Percentiles rank a stretch among this genome's conserved stretches.
Evolutionary conservation across 2,888 invertebrate species (phyloP).

Genomic region (Ctenicera cuprea): DNA sequence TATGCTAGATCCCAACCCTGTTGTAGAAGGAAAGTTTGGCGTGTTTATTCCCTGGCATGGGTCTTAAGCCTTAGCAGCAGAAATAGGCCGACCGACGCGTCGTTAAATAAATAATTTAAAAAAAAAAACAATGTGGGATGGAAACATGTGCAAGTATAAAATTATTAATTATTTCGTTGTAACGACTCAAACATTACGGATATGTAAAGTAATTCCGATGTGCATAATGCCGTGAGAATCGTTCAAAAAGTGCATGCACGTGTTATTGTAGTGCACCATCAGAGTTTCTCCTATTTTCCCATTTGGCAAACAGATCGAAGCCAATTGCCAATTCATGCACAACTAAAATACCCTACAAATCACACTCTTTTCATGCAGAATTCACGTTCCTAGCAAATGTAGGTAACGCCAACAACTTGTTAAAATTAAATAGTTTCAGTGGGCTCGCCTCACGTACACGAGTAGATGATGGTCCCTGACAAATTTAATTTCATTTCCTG

Average conservation of each 20-base stretch:
- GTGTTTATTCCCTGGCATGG: too few relatives aligned
- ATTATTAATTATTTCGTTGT: too few relatives aligned
- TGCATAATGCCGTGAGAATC: too few relatives aligned
- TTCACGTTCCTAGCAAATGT: constrained; percentile 1
- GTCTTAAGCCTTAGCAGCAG: too few relatives aligned
- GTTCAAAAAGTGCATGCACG: not conserved
- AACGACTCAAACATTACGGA: too few relatives aligned
- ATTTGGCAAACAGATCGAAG: constrained; percentile 2
- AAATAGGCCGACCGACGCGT: too few relatives aligned
- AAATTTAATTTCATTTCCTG: constrained; percentile 35
- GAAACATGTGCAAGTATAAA: too few relatives aligned
- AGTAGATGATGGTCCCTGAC: not conserved
- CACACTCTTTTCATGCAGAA: constrained; percentile 12
- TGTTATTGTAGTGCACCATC: not conserved
- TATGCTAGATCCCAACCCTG: too few relatives aligned
- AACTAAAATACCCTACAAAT: not conserved
- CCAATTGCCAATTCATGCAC: constrained; percentile 5
- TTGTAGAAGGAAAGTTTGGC: too few relatives aligned
- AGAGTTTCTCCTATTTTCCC: not conserved
- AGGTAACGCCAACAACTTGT: constrained; percentile 18
- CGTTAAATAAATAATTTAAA: too few relatives aligned
- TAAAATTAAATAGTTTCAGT: constrained; percentile 17
- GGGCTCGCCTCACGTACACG: constrained; percentile 15
- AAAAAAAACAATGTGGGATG: too few relatives aligned
- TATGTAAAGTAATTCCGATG: too few relatives aligned